phyloP scores from a whole-genome alignment of 2,797 vertebrate genomes.

The Buphagus erythrorhynchus region DNA sequence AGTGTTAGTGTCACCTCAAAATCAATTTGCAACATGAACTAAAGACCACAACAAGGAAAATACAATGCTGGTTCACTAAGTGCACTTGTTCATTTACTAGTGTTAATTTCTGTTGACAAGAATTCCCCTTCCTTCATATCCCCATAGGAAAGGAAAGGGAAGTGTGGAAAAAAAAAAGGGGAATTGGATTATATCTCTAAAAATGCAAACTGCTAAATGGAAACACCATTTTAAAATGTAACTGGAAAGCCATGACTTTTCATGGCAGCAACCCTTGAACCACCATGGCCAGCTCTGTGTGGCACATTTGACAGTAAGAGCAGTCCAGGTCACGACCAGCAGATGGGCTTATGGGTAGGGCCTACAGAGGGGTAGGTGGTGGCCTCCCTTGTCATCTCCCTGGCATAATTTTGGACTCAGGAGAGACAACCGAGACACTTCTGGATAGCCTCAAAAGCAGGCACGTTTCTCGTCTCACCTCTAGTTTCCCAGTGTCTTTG shows the following conservation, averaged over 20 bases:
- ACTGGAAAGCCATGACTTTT: background rate
- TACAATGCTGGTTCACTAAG: background rate
- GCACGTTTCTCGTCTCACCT: background rate
- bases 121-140: background rate
- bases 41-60: slow-evolving; percentile 38
- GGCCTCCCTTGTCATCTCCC: background rate
- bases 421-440: accelerated
- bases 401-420: background rate
- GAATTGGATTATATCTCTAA: background rate
- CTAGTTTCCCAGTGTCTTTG: background rate
- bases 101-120: background rate
- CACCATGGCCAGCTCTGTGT: accelerated
- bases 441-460: background rate
- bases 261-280: background rate
- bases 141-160: background rate
- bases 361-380: background rate
- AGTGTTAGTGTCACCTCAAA: slow-evolving; percentile 19
- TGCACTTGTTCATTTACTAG: background rate
- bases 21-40: slow-evolving; percentile 11
- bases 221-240: background rate
- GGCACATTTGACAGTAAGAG: background rate
- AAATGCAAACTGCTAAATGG: background rate
- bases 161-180: accelerated
- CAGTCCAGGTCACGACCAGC: background rate
- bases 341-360: background rate